Evolutionary conservation across 2,113 vertebrate species (phyloP).

Genomic region (Gorilla gorilla): DNA sequence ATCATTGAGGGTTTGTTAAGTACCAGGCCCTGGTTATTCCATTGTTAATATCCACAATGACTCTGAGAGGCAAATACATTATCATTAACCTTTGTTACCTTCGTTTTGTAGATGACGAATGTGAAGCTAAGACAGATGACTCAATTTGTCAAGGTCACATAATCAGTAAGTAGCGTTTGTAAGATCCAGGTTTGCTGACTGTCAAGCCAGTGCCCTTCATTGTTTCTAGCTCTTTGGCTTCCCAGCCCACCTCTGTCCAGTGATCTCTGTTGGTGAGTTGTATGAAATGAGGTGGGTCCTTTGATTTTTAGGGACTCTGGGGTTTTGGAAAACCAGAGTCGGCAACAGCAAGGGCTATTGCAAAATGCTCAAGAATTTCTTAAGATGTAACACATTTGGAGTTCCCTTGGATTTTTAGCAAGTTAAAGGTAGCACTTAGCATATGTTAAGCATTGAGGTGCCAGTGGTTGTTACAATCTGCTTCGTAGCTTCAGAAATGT

Average conservation of each 20-base stretch:
- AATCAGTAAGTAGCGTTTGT: not conserved
- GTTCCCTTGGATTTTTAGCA: not conserved
- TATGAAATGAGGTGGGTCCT: not conserved
- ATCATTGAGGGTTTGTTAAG: not conserved
- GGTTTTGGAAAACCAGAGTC: not conserved
- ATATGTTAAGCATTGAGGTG: not conserved
- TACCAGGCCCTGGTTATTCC: not conserved
- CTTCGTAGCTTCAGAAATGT: not conserved
- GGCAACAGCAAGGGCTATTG: not conserved
- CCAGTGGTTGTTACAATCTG: fast-evolving
- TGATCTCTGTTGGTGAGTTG: not conserved
- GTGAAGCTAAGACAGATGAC: not conserved
- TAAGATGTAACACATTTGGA: not conserved
- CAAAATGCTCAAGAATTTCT: not conserved
- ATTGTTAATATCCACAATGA: not conserved
- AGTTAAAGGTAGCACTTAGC: no score
- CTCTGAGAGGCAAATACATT: not conserved
- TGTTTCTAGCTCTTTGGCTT: not conserved
- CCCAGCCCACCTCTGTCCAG: not conserved
- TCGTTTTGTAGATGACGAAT: not conserved
- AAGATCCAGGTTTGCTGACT: not conserved
- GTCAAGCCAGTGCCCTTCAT: not conserved
- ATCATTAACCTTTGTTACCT: not conserved
- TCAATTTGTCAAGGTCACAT: not conserved
- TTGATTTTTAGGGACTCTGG: not conserved